phyloP scores from a whole-genome alignment of 2,113 vertebrate genomes.

The Sorex araneus region DNA sequence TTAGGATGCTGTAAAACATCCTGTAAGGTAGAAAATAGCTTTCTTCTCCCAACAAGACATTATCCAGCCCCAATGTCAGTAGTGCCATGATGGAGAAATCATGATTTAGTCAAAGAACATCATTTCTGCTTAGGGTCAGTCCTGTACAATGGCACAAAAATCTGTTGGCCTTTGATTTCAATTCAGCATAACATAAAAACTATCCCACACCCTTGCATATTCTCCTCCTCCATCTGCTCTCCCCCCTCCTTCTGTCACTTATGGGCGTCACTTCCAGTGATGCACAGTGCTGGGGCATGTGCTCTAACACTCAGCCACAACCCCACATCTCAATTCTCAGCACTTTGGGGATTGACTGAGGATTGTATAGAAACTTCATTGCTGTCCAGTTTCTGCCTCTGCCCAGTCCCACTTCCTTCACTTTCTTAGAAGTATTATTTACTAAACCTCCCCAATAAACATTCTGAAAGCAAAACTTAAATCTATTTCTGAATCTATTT shows the following conservation, averaged over 20 bases:
- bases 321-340: neutral
- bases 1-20: neutral
- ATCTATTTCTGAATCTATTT: constrained; percentile 9
- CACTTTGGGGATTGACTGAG: neutral
- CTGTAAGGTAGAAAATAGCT: neutral
- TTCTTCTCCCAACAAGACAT: neutral
- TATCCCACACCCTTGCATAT: too few species aligned
- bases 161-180: neutral
- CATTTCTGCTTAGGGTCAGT: neutral
- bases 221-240: too few species aligned
- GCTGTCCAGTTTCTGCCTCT: neutral
- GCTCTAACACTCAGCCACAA: too few species aligned
- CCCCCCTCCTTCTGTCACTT: too few species aligned
- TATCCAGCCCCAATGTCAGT: neutral
- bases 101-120: neutral
- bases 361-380: neutral
- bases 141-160: neutral
- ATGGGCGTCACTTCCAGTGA: too few species aligned
- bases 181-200: neutral
- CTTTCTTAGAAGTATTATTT: constrained; percentile 2
- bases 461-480: constrained; percentile 19
- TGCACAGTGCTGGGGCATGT: too few species aligned
- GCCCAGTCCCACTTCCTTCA: neutral
- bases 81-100: neutral
- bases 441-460: constrained; percentile 30